Evolutionary conservation across 92 coral and sea anemone genomes (phyloP).

Genomic region (Blastomussa wellsi): DNA sequence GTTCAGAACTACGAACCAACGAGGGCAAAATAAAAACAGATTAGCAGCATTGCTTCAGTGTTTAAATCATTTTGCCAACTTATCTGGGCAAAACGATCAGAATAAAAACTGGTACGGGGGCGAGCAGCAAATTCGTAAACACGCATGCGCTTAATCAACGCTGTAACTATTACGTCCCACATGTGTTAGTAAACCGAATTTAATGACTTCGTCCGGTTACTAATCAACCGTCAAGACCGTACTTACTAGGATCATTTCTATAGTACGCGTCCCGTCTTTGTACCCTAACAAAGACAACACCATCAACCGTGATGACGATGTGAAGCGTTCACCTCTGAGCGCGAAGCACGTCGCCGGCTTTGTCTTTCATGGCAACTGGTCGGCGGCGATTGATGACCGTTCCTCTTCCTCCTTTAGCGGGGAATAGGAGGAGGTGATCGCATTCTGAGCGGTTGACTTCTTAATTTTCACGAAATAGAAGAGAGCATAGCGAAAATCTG

Average conservation of each 20-base stretch:
- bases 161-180: neutral
- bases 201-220: neutral
- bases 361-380: slow-evolving; percentile 68
- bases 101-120: too few species aligned
- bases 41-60: too few species aligned
- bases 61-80: too few species aligned
- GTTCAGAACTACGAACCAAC: too few species aligned
- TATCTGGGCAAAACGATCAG: neutral
- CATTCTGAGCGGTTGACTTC: slow-evolving; percentile 71
- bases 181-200: neutral
- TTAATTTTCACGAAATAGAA: neutral
- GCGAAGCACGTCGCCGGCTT: slow-evolving; percentile 71
- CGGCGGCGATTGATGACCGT: slow-evolving; percentile 76
- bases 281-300: slow-evolving; percentile 68
- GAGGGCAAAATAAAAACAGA: too few species aligned
- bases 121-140: too few species aligned
- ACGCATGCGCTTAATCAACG: neutral
- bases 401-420: slow-evolving; percentile 51
- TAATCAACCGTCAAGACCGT: slow-evolving; percentile 56
- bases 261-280: slow-evolving; percentile 94
- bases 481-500: too few species aligned
- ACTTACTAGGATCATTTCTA: slow-evolving; percentile 95
- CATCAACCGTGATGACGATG: slow-evolving; percentile 82
- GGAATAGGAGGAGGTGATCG: slow-evolving; percentile 69
- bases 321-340: slow-evolving; percentile 81